Percentiles rank a stretch among this genome's conserved stretches.
Conservation (phyloP, 2,888 invertebrate genomes). For the Polymixis lichenea region DNA sequence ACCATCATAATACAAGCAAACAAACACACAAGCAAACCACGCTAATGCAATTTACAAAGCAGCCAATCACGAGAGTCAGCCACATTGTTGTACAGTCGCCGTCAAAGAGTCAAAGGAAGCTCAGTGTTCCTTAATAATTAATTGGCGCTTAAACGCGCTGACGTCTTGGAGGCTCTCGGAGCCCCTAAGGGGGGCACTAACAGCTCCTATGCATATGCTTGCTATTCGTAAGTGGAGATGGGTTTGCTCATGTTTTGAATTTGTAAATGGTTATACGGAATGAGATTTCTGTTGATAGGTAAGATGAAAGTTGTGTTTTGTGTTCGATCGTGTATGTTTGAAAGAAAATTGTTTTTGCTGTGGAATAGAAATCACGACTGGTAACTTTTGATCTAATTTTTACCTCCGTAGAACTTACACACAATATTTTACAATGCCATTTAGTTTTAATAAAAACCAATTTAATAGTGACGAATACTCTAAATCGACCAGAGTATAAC, state of each 20-base stretch:
- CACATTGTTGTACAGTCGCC: slow-evolving; percentile 88
- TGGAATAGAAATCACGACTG: not conserved
- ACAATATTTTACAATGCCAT: not conserved
- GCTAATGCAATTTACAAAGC: slow-evolving; percentile 87
- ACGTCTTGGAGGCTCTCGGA: slow-evolving; percentile 87
- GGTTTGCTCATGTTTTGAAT: slow-evolving; percentile 74
- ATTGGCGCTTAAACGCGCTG: slow-evolving; percentile 89
- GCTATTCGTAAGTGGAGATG: slow-evolving; percentile 74
- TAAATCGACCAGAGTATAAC: not conserved
- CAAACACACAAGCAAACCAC: slow-evolving; percentile 76
- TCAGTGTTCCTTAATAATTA: slow-evolving; percentile 88
- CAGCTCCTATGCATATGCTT: slow-evolving; percentile 83
- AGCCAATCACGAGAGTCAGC: slow-evolving; percentile 87
- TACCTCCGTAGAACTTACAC: not conserved
- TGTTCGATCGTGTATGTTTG: slow-evolving; percentile 20
- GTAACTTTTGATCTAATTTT: not conserved
- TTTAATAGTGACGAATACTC: not conserved
- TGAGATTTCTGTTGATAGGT: slow-evolving; percentile 57
- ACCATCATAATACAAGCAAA: slow-evolving; percentile 48
- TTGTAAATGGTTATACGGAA: slow-evolving; percentile 64
- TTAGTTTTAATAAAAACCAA: not conserved
- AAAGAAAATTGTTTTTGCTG: not conserved
- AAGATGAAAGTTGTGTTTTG: slow-evolving; percentile 12
- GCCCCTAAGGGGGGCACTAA: slow-evolving; percentile 82
- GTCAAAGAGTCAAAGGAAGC: slow-evolving; percentile 89